A percentile compares a stretch with the other conserved stretches of the same genome.
phyloP scores from a whole-genome alignment of 37 sponge, comb jelly and placozoan species.

The Bolinopsis microptera region DNA sequence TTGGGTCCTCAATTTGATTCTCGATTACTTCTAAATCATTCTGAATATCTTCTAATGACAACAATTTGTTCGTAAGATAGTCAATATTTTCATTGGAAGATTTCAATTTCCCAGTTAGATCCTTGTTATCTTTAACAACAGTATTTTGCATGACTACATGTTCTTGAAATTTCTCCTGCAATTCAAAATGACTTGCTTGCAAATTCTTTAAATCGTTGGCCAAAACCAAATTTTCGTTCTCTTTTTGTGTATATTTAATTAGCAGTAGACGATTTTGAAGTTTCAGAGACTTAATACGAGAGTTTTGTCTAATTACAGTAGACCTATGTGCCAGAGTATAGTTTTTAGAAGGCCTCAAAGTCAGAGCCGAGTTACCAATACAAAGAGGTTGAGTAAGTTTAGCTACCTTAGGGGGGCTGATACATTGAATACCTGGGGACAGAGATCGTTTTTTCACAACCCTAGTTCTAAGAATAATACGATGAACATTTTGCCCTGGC shows the following conservation, averaged over 20 bases:
- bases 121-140: not conserved
- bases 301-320: not conserved
- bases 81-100: not conserved
- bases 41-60: not conserved
- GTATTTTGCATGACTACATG: too few species aligned
- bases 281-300: not conserved
- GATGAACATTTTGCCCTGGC: too few species aligned
- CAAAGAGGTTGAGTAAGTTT: too few species aligned
- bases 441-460: too few species aligned
- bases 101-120: not conserved
- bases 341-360: too few species aligned
- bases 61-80: not conserved
- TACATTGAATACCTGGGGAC: too few species aligned
- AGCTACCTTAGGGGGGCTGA: too few species aligned
- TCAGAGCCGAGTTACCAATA: too few species aligned
- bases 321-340: too few species aligned
- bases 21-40: not conserved
- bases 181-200: not conserved
- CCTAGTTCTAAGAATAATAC: too few species aligned
- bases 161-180: not conserved
- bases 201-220: not conserved
- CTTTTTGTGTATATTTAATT: too few species aligned
- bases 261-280: too few species aligned
- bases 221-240: not conserved
- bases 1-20: not conserved